Evolutionary conservation across 2,888 invertebrate species (phyloP).

Genomic region (Dioctria linearis): DNA sequence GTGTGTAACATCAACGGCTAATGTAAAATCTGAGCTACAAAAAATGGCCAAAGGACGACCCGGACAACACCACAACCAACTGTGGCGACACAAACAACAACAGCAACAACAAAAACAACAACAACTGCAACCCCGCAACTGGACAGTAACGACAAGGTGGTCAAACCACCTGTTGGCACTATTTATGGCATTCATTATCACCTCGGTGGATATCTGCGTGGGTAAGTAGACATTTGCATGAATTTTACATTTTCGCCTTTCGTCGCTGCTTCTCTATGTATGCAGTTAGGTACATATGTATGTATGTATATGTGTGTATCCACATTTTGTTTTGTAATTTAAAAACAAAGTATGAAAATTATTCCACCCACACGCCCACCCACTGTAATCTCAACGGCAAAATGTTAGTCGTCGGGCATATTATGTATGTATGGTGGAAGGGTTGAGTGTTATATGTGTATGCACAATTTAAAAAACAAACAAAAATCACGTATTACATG

Average conservation of each 20-base stretch:
- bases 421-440: too few relatives aligned
- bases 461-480: too few relatives aligned
- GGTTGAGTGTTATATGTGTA: too few relatives aligned
- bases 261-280: not conserved
- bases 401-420: too few relatives aligned
- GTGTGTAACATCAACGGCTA: not conserved
- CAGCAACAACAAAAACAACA: not conserved
- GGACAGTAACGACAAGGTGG: constrained; percentile 35
- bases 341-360: too few relatives aligned
- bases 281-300: too few relatives aligned
- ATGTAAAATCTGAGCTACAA: constrained; percentile 17
- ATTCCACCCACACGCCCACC: too few relatives aligned
- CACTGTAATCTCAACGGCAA: too few relatives aligned
- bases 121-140: not conserved
- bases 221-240: constrained; percentile 43
- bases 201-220: constrained; percentile 48
- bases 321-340: too few relatives aligned
- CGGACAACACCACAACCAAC: constrained; percentile 17
- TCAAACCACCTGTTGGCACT: constrained; percentile 49
- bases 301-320: too few relatives aligned
- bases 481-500: not conserved
- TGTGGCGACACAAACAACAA: not conserved
- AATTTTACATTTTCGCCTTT: constrained; percentile 9
- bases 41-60: constrained; percentile 32
- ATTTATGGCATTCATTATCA: constrained; percentile 51